Conservation (phyloP, 1,140 invertebrate genomes). For the Nixonia krombeini region DNA sequence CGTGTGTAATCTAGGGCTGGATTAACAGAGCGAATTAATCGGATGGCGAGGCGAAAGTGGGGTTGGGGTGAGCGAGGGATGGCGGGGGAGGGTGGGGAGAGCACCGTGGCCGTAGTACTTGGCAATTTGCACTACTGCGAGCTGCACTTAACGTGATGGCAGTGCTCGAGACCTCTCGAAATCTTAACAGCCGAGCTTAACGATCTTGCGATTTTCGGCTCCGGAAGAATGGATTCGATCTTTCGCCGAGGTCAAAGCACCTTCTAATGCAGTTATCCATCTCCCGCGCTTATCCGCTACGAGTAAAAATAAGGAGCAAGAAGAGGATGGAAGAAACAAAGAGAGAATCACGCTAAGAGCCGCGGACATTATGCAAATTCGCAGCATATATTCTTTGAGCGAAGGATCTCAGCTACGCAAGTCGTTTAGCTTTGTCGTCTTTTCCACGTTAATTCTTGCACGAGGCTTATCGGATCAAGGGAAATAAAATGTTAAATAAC, state of each 20-base stretch:
- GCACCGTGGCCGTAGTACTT: constrained; percentile 32
- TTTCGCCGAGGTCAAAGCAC: constrained; percentile 32
- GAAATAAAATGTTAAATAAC: constrained; percentile 41
- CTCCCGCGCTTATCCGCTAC: constrained; percentile 7
- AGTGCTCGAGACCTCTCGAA: constrained; percentile 43
- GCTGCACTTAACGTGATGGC: constrained; percentile 45
- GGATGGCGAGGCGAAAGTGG: too few relatives aligned
- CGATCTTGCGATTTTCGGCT: constrained; percentile 42
- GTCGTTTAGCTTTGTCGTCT: constrained; percentile 38
- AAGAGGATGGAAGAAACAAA: constrained; percentile 26
- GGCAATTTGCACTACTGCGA: constrained; percentile 30
- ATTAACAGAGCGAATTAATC: constrained; percentile 36
- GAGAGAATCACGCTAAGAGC: constrained; percentile 28
- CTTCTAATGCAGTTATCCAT: constrained; percentile 45
- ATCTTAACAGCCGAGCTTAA: constrained; percentile 47
- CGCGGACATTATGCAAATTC: constrained; percentile 48
- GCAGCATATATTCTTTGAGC: constrained; percentile 45
- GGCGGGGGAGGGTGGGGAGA: not conserved
- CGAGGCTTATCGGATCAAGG: constrained; percentile 40
- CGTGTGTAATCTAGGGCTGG: constrained; percentile 9
- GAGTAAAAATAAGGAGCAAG: constrained; percentile 15
- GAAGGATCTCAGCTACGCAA: constrained; percentile 32
- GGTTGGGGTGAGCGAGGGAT: not conserved
- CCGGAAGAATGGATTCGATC: constrained; percentile 27
- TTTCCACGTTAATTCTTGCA: constrained; percentile 41